These are phyloP conservation scores for Stichodactyla mertensii DNA, from an alignment of 64 coral and sea anemone genomes.

Conservation along the genomic window DNA sequence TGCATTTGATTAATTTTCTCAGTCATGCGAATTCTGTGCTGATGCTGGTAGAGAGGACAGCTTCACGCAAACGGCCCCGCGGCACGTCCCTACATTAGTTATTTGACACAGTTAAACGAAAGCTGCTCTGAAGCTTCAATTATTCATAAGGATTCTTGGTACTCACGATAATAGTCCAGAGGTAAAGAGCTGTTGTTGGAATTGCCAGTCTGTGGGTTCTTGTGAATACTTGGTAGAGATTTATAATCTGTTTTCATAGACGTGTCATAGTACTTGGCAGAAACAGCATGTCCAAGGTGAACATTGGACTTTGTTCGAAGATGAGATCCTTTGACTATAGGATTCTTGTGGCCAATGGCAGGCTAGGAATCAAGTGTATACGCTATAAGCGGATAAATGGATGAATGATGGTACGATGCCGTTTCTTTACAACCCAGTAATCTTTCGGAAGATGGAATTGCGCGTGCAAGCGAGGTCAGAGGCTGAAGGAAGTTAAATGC, in stretches of 20 bases:
- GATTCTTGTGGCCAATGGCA: constrained; percentile 40
- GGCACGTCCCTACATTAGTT: too few species aligned
- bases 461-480: too few species aligned
- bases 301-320: constrained; percentile 86
- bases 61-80: too few species aligned
- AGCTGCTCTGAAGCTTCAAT: not conserved
- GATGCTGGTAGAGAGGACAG: too few species aligned
- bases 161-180: constrained; percentile 78
- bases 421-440: too few species aligned
- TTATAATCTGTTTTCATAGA: constrained; percentile 84
- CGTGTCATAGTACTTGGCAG: constrained; percentile 68
- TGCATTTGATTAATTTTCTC: too few species aligned
- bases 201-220: constrained; percentile 40
- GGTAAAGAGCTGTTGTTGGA: constrained; percentile 75
- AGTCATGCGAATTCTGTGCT: too few species aligned
- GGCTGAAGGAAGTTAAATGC: too few species aligned
- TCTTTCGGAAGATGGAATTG: too few species aligned
- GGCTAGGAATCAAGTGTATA: constrained; percentile 32
- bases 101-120: not conserved
- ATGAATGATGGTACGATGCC: too few species aligned
- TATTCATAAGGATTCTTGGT: not conserved
- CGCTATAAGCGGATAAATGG: not conserved
- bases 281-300: constrained; percentile 54
- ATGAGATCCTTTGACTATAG: constrained; percentile 73
- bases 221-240: constrained; percentile 39